A percentile compares a stretch with the other conserved stretches of the same genome.
These are phyloP conservation scores for Rhyacophila evoluta DNA, from an alignment of 2,888 invertebrate genomes.

Conservation along the genomic window DNA sequence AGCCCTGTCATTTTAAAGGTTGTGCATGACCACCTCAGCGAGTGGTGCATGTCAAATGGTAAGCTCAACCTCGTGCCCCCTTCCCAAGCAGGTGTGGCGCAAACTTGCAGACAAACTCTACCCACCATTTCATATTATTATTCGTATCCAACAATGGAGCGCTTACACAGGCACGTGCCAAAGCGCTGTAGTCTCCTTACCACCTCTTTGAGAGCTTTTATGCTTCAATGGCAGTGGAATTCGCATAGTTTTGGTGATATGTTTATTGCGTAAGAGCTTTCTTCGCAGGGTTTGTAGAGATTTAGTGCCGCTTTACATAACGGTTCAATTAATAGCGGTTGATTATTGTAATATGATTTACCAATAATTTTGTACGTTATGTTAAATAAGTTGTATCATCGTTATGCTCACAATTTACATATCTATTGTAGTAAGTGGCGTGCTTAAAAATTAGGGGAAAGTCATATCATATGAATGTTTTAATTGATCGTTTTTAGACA, in stretches of 20 bases:
- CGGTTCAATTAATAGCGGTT: not conserved
- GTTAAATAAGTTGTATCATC: too few species aligned
- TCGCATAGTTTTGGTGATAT: constrained; percentile 16
- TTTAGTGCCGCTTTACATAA: constrained; percentile 9
- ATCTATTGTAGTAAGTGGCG: too few species aligned
- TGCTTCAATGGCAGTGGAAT: constrained; percentile 1
- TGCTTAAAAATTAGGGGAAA: too few species aligned
- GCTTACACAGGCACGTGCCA: constrained; percentile 28
- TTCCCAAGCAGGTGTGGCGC: not conserved
- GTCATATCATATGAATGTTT: too few species aligned
- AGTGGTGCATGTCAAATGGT: constrained; percentile 30
- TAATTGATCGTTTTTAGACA: too few species aligned
- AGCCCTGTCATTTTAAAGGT: not conserved
- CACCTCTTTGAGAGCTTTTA: constrained; percentile 26
- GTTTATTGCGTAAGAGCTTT: constrained; percentile 22
- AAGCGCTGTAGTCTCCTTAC: constrained; percentile 20
- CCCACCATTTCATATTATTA: constrained; percentile 32
- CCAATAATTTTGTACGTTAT: not conserved
- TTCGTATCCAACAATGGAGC: constrained; percentile 40
- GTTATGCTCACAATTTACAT: too few species aligned
- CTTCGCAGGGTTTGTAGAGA: not conserved
- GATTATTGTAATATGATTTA: not conserved
- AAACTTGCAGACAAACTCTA: not conserved
- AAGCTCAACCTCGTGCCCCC: constrained; percentile 16
- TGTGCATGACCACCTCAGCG: constrained; percentile 27